Base-by-base conservation (phyloP, 2,113 vertebrate genomes). In the Gallinago jamesoni region DNA sequence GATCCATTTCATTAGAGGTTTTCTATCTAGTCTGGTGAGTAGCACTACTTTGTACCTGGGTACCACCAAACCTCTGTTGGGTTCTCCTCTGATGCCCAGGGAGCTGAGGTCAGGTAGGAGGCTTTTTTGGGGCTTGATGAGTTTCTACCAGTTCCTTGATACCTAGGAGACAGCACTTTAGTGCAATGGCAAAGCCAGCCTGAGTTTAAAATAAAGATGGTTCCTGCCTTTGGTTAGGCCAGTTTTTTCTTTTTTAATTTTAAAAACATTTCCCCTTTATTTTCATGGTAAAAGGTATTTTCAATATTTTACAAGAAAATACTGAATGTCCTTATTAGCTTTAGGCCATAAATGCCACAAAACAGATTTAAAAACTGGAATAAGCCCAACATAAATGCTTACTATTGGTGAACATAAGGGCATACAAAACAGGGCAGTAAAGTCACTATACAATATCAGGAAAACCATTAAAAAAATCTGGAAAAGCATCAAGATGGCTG, bases 401-500 rank as follows among this genome's bases (percentile, higher is more conserved):
- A 82, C 95, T 95, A 88, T 97, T 95, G 87, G 96, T 96, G 96
- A 97, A 90, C 89, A 94, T 94, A 97, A 97, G 96, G 96, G 95
- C 94, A 95, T 79, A 96, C 85, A 91, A 95, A 98, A 97, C 95
- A 97, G 96, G 93, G 96, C 94, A 98, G 96, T 98, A 98, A 98
- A 98, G 97, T 97, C 97, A 97, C 98, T 97, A 96, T 96, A 98
- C 97, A 98, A 98, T 98, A 98, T 98, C 97, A 98, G 98, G 96
- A 98, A 98, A 98, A 96, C 96, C 98, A 97, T 98, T 98, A 98
- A 98, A 97, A 96, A 75, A 93, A 97, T 96, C 96, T 98, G 97
- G 98, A 98, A 98, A 98, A 96, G 93, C 96, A 98, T 97, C 98
- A 98, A 98, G 97, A 98, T 98, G 97, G 97, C 95, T 98, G 96